A percentile compares a stretch with the other conserved stretches of the same genome.
These are phyloP conservation scores for Stomatorhinus walkeri DNA, from an alignment of 2,797 vertebrate species.

Conservation along the genomic window DNA sequence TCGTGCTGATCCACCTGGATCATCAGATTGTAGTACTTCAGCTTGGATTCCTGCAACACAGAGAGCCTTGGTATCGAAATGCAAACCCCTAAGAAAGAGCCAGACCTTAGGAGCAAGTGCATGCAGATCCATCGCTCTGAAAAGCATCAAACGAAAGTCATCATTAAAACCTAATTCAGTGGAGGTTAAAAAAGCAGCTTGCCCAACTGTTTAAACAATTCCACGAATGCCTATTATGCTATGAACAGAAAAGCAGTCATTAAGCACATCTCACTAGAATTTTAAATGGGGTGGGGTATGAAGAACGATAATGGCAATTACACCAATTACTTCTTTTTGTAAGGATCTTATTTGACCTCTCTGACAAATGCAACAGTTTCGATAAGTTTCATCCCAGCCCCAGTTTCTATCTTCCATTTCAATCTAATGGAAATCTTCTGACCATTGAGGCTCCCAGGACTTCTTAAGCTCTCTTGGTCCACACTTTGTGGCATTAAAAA, in stretches of 20 bases:
- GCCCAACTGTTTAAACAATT: not conserved
- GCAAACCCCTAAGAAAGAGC: not conserved
- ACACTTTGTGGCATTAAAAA: not conserved
- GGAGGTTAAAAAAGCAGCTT: not conserved
- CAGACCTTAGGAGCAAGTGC: not conserved
- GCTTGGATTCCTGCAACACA: conserved; percentile 77
- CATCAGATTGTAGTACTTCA: conserved; percentile 98
- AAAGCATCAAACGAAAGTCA: not conserved
- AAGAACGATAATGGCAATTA: not conserved
- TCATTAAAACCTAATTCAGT: not conserved
- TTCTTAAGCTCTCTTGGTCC: not conserved
- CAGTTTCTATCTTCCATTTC: not conserved
- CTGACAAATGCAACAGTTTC: not conserved
- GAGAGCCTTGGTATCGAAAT: not conserved
- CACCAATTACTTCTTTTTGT: not conserved
- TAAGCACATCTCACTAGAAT: not conserved
- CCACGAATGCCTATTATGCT: not conserved
- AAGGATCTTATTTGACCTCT: not conserved
- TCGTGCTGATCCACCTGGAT: conserved; percentile 96
- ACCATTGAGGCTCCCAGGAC: not conserved
- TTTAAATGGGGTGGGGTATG: not conserved
- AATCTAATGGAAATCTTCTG: not conserved
- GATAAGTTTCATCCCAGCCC: not conserved
- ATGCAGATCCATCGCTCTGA: not conserved
- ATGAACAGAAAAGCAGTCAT: not conserved